Base-by-base conservation (phyloP, 2,888 invertebrate species). In the Acrobasis consociella region DNA sequence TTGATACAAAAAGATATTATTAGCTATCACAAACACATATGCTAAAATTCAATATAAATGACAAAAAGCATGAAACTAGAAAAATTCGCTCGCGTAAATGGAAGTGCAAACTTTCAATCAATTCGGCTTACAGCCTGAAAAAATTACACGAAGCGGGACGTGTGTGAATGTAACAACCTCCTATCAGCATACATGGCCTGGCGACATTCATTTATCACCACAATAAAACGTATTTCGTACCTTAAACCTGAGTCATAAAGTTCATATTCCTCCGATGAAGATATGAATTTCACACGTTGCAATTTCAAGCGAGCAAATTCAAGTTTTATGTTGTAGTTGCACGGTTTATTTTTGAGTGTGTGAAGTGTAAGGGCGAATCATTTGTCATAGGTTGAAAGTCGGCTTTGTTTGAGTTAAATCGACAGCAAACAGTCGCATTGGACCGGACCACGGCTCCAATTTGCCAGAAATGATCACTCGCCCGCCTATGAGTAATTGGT, bases 321-420 rank as follows among this genome's bases (percentile, higher is more conserved):
- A 16, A 55, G 15, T 55, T 55, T 39, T 55, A 55, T 17, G 39
- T 16, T 17, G 9, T 50, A 11, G 38, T 50, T 39, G 49, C 16
- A 59, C 39, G 39, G 50, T 60, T 50, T 49, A 39, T 15, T 38
- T 60, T 60, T 11, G 38, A 16, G 13, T 60, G 50, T 50, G 38
- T 39, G 5, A 38, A 38, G 38, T 49, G 15, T 22, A 50, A 51
- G 50, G 50, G 38, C 37, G 31, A 5, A 53, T 50, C 38, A 49
- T 60, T 60, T 60, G 59, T 60, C 61, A 61, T 39, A 15, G 60
- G 60, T 42, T 46, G 42, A 46, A 60, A 60, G 60, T 53, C 60
- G 51, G 51, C 17, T 60, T 53, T 60, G 60, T 53, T 60, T 60
- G 38, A 13, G 52, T 46, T 61, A 55, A 55, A 61, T 61, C 31